Conservation (phyloP, 23 tunicate species). For the Trididemnum miniatum region DNA sequence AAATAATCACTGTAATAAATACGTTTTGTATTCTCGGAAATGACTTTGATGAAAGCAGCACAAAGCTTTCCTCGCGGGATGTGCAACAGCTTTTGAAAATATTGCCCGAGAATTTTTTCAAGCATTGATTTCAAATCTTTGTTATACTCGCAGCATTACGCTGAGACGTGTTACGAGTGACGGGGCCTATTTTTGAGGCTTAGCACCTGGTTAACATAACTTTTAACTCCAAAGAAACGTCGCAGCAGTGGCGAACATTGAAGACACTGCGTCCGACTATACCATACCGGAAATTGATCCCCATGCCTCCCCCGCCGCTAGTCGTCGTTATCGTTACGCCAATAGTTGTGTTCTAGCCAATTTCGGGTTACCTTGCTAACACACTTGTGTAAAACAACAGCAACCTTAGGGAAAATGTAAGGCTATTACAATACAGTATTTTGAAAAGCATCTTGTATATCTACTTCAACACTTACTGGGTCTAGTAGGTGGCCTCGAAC, state of each 20-base stretch:
- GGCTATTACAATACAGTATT: too few relatives aligned
- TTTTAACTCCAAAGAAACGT: neutral
- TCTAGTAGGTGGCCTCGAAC: too few relatives aligned
- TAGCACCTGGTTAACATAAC: neutral
- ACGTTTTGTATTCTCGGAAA: neutral
- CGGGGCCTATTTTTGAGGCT: neutral
- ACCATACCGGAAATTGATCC: neutral
- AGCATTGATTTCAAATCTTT: neutral
- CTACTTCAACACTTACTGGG: too few relatives aligned
- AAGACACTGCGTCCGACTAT: neutral
- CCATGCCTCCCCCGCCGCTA: neutral
- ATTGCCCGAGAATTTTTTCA: neutral
- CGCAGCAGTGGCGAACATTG: neutral
- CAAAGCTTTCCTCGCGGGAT: too few relatives aligned
- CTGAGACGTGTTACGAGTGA: neutral
- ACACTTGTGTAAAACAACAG: too few relatives aligned
- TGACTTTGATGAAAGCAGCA: too few relatives aligned
- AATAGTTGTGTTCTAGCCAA: too few relatives aligned
- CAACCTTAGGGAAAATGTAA: too few relatives aligned
- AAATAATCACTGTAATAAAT: neutral
- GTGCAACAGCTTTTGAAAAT: too few relatives aligned
- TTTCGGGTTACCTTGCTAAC: too few relatives aligned
- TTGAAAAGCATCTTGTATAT: too few relatives aligned
- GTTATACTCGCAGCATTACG: neutral
- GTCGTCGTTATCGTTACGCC: too few relatives aligned